Conservation (phyloP, 1,140 invertebrate species). For the Hylaeus anthracinus region DNA sequence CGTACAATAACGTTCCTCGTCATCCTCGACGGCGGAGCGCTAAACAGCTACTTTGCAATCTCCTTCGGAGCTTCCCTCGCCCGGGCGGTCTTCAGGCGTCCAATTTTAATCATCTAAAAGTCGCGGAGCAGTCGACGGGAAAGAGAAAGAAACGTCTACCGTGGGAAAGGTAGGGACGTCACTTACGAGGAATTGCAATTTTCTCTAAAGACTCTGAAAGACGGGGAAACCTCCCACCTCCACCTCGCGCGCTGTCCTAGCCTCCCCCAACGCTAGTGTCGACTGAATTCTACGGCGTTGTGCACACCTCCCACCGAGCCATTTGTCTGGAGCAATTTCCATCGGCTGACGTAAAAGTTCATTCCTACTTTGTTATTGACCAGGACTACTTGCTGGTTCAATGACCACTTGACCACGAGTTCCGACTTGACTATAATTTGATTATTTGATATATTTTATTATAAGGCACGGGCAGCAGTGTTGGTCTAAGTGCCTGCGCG, state of each 20-base stretch:
- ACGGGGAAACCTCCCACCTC: background rate
- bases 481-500: too few species aligned
- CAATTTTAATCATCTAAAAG: constrained; percentile 56
- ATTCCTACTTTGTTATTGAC: too few species aligned
- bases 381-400: too few species aligned
- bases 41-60: constrained; percentile 47
- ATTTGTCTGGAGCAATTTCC: constrained; percentile 56
- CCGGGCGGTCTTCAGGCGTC: background rate
- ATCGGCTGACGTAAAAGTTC: constrained; percentile 37
- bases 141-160: constrained; percentile 5
- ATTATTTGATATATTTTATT: too few species aligned
- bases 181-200: constrained; percentile 58
- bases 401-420: too few species aligned
- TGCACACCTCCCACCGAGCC: constrained; percentile 20
- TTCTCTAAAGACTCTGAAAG: constrained; percentile 44
- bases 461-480: too few species aligned
- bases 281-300: constrained; percentile 36
- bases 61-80: background rate
- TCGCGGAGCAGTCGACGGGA: background rate
- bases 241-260: background rate
- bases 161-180: constrained; percentile 1
- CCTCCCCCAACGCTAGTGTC: background rate
- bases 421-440: too few species aligned
- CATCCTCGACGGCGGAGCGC: background rate
- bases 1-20: background rate